phyloP scores from a whole-genome alignment of 2,797 vertebrate species.

The Vireo griseus region DNA sequence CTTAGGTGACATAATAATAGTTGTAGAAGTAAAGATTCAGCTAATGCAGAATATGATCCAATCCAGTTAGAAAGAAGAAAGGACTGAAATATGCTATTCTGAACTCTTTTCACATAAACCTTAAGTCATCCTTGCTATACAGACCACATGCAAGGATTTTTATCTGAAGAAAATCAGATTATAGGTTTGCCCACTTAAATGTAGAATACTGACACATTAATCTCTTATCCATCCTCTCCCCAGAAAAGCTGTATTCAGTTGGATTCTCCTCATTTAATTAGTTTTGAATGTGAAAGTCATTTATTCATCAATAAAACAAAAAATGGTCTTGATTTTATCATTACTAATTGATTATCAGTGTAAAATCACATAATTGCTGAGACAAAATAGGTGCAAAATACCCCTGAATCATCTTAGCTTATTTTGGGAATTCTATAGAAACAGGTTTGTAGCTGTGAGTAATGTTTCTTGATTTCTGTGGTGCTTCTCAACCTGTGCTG shows the following conservation, averaged over 20 bases:
- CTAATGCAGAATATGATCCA: background rate
- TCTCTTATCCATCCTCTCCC: background rate
- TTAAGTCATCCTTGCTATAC: background rate
- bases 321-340: background rate
- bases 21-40: background rate
- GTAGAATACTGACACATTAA: background rate
- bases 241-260: background rate
- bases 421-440: background rate
- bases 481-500: background rate
- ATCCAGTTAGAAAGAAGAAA: background rate
- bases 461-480: background rate
- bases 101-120: background rate
- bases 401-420: background rate
- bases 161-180: background rate
- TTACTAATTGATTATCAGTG: background rate
- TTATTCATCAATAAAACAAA: background rate
- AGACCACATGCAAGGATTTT: background rate
- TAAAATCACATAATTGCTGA: background rate
- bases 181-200: background rate
- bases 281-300: background rate
- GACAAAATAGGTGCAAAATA: background rate
- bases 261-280: background rate
- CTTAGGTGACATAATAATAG: background rate
- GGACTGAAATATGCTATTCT: background rate
- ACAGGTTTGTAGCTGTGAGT: background rate